Evolutionary conservation across 2,113 vertebrate genomes (phyloP).

Genomic region (Mustela nigripes): DNA sequence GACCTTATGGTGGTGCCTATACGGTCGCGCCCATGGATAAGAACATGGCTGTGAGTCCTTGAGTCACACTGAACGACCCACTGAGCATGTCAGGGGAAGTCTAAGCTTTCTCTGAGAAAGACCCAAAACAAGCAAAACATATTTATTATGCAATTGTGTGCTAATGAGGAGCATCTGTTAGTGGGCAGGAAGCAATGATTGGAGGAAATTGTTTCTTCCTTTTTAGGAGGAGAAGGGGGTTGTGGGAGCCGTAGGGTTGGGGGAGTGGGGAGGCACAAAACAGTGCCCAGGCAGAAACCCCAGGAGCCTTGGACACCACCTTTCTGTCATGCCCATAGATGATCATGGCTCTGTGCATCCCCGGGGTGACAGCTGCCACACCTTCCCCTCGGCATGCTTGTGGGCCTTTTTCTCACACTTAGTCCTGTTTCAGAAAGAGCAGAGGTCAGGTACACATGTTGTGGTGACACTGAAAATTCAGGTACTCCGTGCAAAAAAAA

Average conservation of each 20-base stretch:
- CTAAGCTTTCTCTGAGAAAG: slow-evolving; percentile 62
- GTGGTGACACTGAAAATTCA: not conserved
- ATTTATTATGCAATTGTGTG: slow-evolving; percentile 71
- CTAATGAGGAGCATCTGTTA: slow-evolving; percentile 80
- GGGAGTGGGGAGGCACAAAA: not conserved
- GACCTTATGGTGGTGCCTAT: not conserved
- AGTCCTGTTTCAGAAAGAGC: not conserved
- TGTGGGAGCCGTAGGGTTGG: not conserved
- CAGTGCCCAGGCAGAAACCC: not conserved
- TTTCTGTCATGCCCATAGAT: not conserved
- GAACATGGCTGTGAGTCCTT: not conserved
- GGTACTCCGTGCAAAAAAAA: not conserved
- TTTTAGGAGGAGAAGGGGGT: not conserved
- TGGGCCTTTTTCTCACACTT: not conserved
- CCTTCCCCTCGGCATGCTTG: not conserved
- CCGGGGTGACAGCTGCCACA: not conserved
- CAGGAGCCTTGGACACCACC: no score
- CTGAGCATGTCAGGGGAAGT: not conserved
- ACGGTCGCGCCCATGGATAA: not conserved
- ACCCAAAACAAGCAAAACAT: slow-evolving; percentile 70
- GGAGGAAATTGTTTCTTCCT: slow-evolving; percentile 63
- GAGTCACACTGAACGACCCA: not conserved
- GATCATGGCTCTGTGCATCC: not conserved
- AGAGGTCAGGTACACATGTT: not conserved
- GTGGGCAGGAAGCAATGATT: slow-evolving; percentile 51